phyloP scores from a whole-genome alignment of 1,140 invertebrate genomes.

The Cataglyphis hispanica region DNA sequence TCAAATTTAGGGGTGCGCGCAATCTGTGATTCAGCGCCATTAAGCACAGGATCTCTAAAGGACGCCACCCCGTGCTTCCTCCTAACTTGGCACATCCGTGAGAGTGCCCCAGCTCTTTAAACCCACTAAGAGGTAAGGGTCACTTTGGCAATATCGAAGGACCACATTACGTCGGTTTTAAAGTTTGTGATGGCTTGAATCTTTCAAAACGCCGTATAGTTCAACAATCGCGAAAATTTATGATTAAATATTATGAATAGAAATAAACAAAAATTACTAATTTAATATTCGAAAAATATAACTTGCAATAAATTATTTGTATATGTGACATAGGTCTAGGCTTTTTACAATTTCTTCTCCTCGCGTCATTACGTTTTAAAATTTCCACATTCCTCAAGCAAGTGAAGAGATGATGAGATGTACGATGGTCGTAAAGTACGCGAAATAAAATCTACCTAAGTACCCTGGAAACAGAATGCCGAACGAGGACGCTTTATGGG shows the following conservation, averaged over 20 bases:
- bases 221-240: not conserved
- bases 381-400: conserved; percentile 52
- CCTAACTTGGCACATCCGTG: conserved; percentile 78
- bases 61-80: conserved; percentile 73
- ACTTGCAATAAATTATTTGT: not conserved
- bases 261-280: not conserved
- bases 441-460: conserved; percentile 78
- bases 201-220: not conserved
- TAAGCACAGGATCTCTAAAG: conserved; percentile 84
- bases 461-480: conserved; percentile 77
- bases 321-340: not conserved
- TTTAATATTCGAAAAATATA: not conserved
- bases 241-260: not conserved
- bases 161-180: conserved; percentile 22
- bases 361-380: not conserved
- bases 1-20: conserved; percentile 84
- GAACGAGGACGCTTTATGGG: conserved; percentile 74
- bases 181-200: not conserved
- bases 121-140: conserved; percentile 67
- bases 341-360: not conserved
- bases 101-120: conserved; percentile 70
- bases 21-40: conserved; percentile 87
- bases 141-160: conserved; percentile 50
- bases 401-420: conserved; percentile 41
- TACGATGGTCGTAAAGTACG: conserved; percentile 70